These are phyloP conservation scores for Platycheirus albimanus DNA, from an alignment of 2,888 invertebrate species.

Conservation along the genomic window DNA sequence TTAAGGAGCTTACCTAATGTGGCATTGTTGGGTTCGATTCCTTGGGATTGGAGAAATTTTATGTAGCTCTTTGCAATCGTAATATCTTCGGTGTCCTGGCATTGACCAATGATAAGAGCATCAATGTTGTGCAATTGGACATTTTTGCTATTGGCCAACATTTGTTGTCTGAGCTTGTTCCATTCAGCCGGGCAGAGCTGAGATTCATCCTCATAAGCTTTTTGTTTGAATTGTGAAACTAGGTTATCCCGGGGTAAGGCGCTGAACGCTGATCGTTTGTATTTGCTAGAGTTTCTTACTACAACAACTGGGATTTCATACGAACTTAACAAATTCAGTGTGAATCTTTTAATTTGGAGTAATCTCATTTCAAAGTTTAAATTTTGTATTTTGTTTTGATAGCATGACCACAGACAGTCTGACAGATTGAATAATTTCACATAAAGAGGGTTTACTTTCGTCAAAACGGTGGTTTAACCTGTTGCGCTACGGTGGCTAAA, in stretches of 20 bases:
- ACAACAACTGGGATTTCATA: neutral
- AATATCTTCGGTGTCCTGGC: slow-evolving; percentile 82
- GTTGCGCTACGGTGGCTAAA: too few relatives aligned
- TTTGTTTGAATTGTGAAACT: slow-evolving; percentile 76
- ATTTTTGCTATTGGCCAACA: slow-evolving; percentile 77
- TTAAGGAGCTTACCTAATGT: slow-evolving; percentile 85
- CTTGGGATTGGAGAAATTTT: slow-evolving; percentile 83
- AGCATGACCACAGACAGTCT: too few relatives aligned
- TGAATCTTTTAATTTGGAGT: neutral
- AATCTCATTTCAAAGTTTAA: slow-evolving; percentile 12
- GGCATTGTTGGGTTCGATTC: slow-evolving; percentile 84
- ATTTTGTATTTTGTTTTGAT: too few relatives aligned
- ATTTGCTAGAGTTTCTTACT: neutral
- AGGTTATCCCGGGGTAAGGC: slow-evolving; percentile 72
- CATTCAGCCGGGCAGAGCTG: slow-evolving; percentile 77
- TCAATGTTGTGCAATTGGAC: slow-evolving; percentile 84
- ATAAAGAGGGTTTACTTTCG: too few relatives aligned
- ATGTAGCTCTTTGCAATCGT: slow-evolving; percentile 85
- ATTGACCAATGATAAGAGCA: slow-evolving; percentile 84
- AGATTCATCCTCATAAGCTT: slow-evolving; percentile 69
- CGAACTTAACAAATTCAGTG: neutral
- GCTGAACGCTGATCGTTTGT: neutral
- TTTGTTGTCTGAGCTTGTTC: slow-evolving; percentile 76
- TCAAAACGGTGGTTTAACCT: too few relatives aligned
- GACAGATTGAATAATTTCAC: too few relatives aligned